These are phyloP conservation scores for Silurus asotus DNA, from an alignment of 2,113 vertebrate genomes.

Conservation along the genomic window DNA sequence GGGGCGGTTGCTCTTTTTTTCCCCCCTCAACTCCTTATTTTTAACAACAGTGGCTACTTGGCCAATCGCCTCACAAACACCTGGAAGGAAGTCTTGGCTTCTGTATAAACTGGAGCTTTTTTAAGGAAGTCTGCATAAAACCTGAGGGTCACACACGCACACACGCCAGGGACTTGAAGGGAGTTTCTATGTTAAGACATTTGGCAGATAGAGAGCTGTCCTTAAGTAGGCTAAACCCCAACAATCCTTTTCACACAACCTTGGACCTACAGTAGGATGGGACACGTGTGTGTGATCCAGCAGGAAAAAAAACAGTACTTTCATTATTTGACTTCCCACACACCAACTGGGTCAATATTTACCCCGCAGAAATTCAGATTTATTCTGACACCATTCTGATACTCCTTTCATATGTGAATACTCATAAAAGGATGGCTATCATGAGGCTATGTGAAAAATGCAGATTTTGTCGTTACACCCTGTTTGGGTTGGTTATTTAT, in stretches of 20 bases:
- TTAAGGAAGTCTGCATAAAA: conserved; percentile 20
- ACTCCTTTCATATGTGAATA: conserved; percentile 9
- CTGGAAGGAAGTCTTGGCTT: conserved; percentile 51
- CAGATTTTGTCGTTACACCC: conserved; percentile 4
- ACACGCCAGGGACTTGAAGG: not conserved
- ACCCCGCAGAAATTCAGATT: not conserved
- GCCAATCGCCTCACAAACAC: conserved; percentile 42
- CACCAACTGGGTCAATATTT: conserved; percentile 29
- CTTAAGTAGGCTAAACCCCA: not conserved
- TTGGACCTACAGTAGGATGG: not conserved
- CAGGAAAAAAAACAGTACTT: not conserved
- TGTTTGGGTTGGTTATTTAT: not conserved
- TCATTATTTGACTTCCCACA: conserved; percentile 14
- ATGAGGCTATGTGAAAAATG: conserved; percentile 31
- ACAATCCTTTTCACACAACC: conserved; percentile 22
- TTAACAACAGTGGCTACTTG: conserved; percentile 48
- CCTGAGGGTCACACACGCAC: conserved; percentile 6
- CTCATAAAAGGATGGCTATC: not conserved
- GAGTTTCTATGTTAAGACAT: conserved; percentile 26
- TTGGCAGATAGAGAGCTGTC: conserved; percentile 20
- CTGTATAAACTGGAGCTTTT: conserved; percentile 22
- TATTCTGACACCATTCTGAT: not conserved
- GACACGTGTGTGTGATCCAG: not conserved
- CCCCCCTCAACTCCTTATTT: conserved; percentile 40
- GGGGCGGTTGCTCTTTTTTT: conserved; percentile 16